Conservation (phyloP, 2,797 vertebrate genomes). For the Monodelphis domestica region DNA sequence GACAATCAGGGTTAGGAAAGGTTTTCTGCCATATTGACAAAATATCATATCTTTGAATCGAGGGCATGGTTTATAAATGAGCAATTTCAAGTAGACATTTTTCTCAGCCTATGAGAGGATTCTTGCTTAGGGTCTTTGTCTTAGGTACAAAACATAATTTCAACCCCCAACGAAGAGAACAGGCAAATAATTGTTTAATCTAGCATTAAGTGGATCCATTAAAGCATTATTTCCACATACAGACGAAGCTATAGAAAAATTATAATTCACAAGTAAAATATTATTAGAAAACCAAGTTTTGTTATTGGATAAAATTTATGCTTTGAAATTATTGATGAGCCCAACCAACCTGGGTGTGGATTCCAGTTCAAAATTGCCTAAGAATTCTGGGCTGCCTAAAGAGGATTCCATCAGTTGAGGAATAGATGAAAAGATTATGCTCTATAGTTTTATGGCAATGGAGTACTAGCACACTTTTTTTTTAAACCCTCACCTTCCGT, state of each 20-base stretch:
- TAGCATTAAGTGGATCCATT: not conserved
- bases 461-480: no score
- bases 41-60: not conserved
- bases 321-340: not conserved
- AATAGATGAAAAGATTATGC: not conserved
- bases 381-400: not conserved
- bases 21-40: not conserved
- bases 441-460: not conserved
- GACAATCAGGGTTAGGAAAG: not conserved
- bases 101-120: not conserved
- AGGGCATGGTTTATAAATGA: not conserved
- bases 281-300: not conserved
- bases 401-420: not conserved
- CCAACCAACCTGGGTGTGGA: not conserved
- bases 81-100: not conserved
- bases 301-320: not conserved
- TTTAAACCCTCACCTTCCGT: no score
- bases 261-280: not conserved
- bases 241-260: not conserved
- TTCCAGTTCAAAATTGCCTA: not conserved
- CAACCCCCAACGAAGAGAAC: not conserved
- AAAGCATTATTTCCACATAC: not conserved
- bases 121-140: not conserved
- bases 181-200: not conserved
- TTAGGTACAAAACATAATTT: not conserved